phyloP scores from a whole-genome alignment of 2,797 vertebrate species.

The Peromyscus attwateri region DNA sequence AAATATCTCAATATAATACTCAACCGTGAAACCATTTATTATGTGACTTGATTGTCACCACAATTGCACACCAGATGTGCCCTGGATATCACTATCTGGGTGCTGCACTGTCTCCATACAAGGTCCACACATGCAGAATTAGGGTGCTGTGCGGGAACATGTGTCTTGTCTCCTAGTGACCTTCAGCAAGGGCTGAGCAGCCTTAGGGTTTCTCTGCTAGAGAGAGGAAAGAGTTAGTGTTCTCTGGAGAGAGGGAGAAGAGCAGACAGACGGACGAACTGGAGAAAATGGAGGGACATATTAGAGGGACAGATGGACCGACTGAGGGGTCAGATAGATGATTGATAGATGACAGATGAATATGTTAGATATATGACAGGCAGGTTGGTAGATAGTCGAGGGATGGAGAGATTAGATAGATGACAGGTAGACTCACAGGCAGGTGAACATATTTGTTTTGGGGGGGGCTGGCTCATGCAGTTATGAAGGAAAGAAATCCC shows the following conservation, averaged over 20 bases:
- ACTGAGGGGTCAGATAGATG: neutral
- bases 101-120: fast-evolving
- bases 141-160: neutral
- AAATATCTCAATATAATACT: neutral
- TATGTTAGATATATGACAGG: neutral
- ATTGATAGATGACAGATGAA: no score
- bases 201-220: neutral
- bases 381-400: neutral
- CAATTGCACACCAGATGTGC: no score
- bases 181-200: neutral
- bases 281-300: neutral
- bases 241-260: no score
- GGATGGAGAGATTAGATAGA: neutral
- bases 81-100: neutral
- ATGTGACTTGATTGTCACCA: neutral
- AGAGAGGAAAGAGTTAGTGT: neutral
- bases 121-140: neutral
- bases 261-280: no score
- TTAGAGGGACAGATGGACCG: neutral
- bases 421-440: no score
- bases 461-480: no score
- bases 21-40: neutral
- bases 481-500: neutral
- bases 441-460: neutral
- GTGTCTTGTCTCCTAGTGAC: neutral